Base-by-base conservation (phyloP, 2,888 invertebrate species). In the Ischnura elegans region DNA sequence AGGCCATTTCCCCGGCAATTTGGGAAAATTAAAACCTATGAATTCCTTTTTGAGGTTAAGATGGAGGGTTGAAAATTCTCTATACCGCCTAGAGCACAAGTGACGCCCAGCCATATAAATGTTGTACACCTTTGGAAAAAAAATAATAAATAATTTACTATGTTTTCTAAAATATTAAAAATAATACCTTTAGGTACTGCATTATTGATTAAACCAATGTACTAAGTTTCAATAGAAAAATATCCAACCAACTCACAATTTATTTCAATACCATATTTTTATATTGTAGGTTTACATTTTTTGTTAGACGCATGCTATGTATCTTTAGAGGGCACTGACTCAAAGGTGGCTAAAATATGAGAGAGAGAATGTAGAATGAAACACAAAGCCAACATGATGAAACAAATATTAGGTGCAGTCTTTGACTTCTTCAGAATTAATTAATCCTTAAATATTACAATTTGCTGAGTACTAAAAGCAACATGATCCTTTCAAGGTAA, bases 31-130 rank as follows among this genome's bases (percentile, higher is more conserved):
- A 96, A 99, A 99, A 94, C 98, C 99, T 94, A 98, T 97, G 96
- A 99, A 99, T 96, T 99, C 99, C 96, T 99, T 98, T 96, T 99
- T 98, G 93, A 99, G 96, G 95, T 98, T 97, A 95, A 97, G 97
- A 95, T 99, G 98, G 94, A 99, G 96, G 94, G 98, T 98, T 16
- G 99, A 97, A 96, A 99, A 99, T 96, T 99, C 99, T 94, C 99
- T 97, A 96, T 99, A 99, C 76, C 99, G 97, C 93, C 99, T 97
- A 93, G 99, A 99, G 96, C 99, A 99, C 93, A 99, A 96, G 96
- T 99, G 99, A 61, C 99, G 96, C 0, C 99, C 99, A 10, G 99
- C 99, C 99, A 99, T 99, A 96, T 99, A 99, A 94, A 99, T 99
- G 96, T 99, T 99, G 96, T 98, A 99, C 6, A 97, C 97, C 96